Base-by-base conservation (phyloP, 2,797 vertebrate genomes). In the Nannoperca australis region DNA sequence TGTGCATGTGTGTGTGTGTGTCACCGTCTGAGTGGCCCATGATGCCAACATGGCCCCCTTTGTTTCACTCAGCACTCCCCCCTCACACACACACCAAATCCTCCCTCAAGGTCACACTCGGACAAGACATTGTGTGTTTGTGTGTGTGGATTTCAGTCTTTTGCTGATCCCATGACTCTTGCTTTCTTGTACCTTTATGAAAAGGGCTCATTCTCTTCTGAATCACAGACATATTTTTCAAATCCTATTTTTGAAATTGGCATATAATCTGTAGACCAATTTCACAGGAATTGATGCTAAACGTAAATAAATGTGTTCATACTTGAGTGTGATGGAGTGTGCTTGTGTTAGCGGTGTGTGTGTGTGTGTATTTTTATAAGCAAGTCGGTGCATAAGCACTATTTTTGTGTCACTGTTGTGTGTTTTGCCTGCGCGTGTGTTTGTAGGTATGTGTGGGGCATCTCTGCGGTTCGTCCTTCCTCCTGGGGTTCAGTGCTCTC, bases 41-140 rank as follows among this genome's bases (percentile, higher is more conserved):
- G 82, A 85, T 91, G 84, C 88, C 86, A 91, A 81, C 82, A 87
- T 90, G 88, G 85, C 74, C 84, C 83, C 83, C 88, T 91, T 91
- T 91, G 89, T 91, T 71, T 83, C 78, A 75, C 73, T 80, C 82
- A 76, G 59, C 72, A 72, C 82, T 71, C 78, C 77, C 78, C 72
- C 73, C 78, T 71, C 61, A 82, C 68, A 82, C 72, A 78, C 82
- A 82, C 78, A 73, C 77, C 76, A 87, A 89, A 90, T 90, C 82
- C 86, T 91, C 73, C 78, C 76, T 90, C 91, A 93, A 93, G 92
- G 92, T 91, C 74, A 76, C 71, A 91, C 89, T 87, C 30, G 15
- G 74, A 81, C 83, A 63, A 89, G 80, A 86, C 55, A 27, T 32
- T 62, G 62, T 51, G 24, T 78, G 70, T 60, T 53, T 49, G 22